These are phyloP conservation scores for Drosophila nigromelanica DNA, from an alignment of 1,140 invertebrate species.

Conservation along the genomic window DNA sequence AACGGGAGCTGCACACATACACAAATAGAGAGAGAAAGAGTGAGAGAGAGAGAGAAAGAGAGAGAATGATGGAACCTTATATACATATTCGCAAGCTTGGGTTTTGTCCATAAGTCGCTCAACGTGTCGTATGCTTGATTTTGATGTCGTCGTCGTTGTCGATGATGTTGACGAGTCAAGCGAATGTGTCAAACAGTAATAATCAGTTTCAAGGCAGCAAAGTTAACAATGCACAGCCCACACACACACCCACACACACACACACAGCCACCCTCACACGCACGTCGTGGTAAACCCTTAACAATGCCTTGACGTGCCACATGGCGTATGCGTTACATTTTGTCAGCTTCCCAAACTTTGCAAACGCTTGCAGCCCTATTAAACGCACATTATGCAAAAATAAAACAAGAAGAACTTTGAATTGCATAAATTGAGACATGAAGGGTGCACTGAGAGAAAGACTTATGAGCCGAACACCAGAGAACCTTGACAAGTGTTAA, in stretches of 20 bases:
- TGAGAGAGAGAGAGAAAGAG: too few species aligned
- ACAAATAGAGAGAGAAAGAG: not conserved
- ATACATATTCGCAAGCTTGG: conserved; percentile 16
- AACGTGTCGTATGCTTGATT: conserved; percentile 64
- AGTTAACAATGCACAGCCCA: conserved; percentile 44
- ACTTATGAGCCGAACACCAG: conserved; percentile 4
- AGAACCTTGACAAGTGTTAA: conserved; percentile 2
- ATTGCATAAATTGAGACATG: conserved; percentile 42
- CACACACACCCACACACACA: conserved; percentile 8
- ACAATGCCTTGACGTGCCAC: conserved; percentile 44
- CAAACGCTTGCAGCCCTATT: conserved; percentile 37
- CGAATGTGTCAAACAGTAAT: conserved; percentile 74
- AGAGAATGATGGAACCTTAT: not conserved
- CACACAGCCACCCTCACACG: conserved; percentile 5
- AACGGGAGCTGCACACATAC: not conserved
- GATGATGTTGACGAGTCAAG: conserved; percentile 46
- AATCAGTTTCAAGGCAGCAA: conserved; percentile 72
- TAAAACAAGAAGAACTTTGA: conserved; percentile 37
- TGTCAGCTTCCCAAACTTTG: conserved; percentile 49
- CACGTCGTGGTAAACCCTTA: conserved; percentile 25
- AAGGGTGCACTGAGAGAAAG: conserved; percentile 51
- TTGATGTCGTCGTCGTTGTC: conserved; percentile 22
- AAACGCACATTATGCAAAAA: conserved; percentile 63
- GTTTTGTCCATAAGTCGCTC: conserved; percentile 37
- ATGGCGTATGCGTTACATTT: conserved; percentile 66